Base-by-base conservation (phyloP, 2,888 invertebrate species). In the Perithous albicinctus region DNA sequence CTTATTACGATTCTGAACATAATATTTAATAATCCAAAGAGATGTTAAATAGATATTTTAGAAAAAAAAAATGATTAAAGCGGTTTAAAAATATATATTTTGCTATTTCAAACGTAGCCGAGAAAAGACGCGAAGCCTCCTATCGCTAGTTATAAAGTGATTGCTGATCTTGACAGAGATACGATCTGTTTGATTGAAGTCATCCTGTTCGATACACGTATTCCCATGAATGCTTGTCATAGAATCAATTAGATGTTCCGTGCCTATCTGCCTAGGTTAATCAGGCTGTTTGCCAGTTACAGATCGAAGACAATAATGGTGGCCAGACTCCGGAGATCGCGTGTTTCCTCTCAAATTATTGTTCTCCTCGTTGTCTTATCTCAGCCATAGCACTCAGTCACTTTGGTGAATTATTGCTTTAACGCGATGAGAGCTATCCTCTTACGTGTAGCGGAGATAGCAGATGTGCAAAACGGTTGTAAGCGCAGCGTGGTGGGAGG, bases 351-450 rank as follows among this genome's bases (percentile, higher is more conserved):
- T 38, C 75, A 61, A 73, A 82, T 77, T 59, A 84, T 76, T 69
- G 72, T 77, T 73, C 51, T 15, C 48, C 29, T n/a, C 48, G 43
- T 38, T 61, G 78, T 82, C 63, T 77, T 82, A 84, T 84, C 84
- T 46, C 73, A 59, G 77, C 69, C 78, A 43, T 70, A 43, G 73
- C 82, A 77, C 76, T 84, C 82, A 82, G 74, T 84, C 67, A 84
- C 79, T 76, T 75, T 79, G 56, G 69, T 73, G 79, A 82, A 84
- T 82, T 79, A 84, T 82, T 76, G 73, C 69, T 73, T 61, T 38
- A 76, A 76, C 72, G 41, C 73, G 73, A 76, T 74, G 74, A 80
- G 78, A 77, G 82, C 69, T 72, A 66, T 69, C 61, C 46, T 78
- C 70, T 72, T 70, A 66, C 54, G 61, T 72, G 72, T 38, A 61